Base-by-base conservation (phyloP, 2,888 invertebrate genomes). In the Phalangium opilio region DNA sequence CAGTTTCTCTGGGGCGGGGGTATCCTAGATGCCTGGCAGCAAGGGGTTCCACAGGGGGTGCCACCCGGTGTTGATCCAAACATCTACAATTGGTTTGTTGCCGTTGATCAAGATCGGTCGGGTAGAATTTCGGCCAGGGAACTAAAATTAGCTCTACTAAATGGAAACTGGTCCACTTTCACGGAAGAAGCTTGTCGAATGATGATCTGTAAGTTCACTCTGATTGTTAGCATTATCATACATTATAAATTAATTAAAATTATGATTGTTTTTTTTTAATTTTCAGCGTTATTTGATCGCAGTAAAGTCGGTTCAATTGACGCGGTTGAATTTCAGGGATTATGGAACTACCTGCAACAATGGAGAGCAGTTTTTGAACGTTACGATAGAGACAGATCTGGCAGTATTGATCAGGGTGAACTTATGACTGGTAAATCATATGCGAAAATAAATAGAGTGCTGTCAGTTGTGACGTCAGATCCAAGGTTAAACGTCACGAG, bases 331-430 rank as follows among this genome's bases (percentile, higher is more conserved):
- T 90, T 90, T 63, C 81, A 83, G 64, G 80, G 83, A 59, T 71
- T 89, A 17, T 90, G 82, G 67, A 78, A 76, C 47, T 90, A 89
- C 61, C 78, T 90, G 33, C 87, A 87, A 66, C 81, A 89, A 57
- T 90, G 90, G 90, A 67, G 85, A 43, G 72, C 75, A 10, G 81
- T 84, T 0, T 90, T 89, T 66, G 79, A 80, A 62, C 78, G 79
- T 2, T 87, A 81, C 63, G 90, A 90, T 66, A 69, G 75, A n/a
- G 84, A 90, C 62, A 75, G 79, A 52, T 86, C 86, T 7, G 89
- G 89, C 0, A 74, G 74, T 56, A 86, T 90, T 56, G 87, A 89
- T 57, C 27, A 27, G 8, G 27, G 5, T 8, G 27, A 27, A 27
- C 27, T 27, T 8, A 27, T 27, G 27, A 27, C 5, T 7, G 27